Base-by-base conservation (phyloP, 2,113 vertebrate species). In the Misgurnus mizolepis region DNA sequence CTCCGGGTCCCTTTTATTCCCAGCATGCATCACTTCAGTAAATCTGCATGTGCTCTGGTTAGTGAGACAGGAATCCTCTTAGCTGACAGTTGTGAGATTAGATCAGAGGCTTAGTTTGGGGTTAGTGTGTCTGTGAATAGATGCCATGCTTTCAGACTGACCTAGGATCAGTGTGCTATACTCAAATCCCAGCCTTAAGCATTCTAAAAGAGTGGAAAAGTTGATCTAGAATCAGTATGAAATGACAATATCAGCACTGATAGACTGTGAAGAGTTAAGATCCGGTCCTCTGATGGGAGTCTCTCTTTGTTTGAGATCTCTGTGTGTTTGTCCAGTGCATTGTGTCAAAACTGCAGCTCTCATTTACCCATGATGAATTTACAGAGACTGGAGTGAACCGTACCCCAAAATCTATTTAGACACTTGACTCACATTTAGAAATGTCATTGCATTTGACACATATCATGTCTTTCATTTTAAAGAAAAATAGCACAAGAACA, bases 41-140 rank as follows among this genome's bases (percentile, higher is more conserved):
- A 80, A 81, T 71, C 84, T 80, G 67, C 68, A 68, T 67, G 53
- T 70, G 43, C 50, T 11, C 69, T 45, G 66, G 55, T 74, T 61
- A 64, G 50, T 18, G 50, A 56, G 17, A 45, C 76, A 58, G 67
- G 84, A 87, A 84, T 87, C 84, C 85, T 87, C 80, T 90, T 84
- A 85, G 73, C 78, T 72, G 81, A 81, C 82, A 82, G 82, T 65
- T 55, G 62, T 11, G 9, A 72, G 83, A 85, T 87, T 85, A 85
- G 65, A 86, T 82, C 74, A 79, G 49, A 79, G 74, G 82, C 69
- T 86, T 80, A 82, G 61, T 17, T 1, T 12, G 41, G 65, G 67
- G 39, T 50, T 53, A 14, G 55, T 45, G 69, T 6, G 56, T 41
- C 66, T 70, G 2, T 50, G 72, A 60, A 49, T 69, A 50, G n/a